phyloP scores from a whole-genome alignment of 2,888 invertebrate genomes.

The Apoda limacodes region DNA sequence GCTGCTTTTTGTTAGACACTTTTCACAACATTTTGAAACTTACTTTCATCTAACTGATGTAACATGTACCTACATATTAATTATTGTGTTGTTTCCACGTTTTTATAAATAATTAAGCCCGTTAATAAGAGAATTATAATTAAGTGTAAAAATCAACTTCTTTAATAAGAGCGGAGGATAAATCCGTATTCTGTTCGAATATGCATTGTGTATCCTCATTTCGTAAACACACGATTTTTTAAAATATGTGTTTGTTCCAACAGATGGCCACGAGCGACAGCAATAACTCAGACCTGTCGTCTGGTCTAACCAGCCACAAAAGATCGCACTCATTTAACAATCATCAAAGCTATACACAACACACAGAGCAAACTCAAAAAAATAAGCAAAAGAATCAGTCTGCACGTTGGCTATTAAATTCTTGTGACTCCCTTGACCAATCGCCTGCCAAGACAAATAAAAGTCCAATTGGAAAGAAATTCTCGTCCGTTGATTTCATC shows the following conservation, averaged over 20 bases:
- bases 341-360: constrained; percentile 77
- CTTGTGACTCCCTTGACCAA: constrained; percentile 63
- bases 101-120: too few species aligned
- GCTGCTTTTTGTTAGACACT: too few species aligned
- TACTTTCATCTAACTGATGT: too few species aligned
- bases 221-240: too few species aligned
- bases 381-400: constrained; percentile 73
- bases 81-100: too few species aligned
- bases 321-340: constrained; percentile 78
- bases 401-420: constrained; percentile 60
- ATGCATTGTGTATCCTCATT: too few species aligned
- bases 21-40: too few species aligned
- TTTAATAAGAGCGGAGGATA: too few species aligned
- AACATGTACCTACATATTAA: too few species aligned
- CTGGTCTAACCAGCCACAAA: constrained; percentile 73
- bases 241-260: constrained; percentile 21
- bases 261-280: constrained; percentile 76
- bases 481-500: constrained; percentile 66
- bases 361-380: constrained; percentile 69
- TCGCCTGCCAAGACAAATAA: constrained; percentile 52
- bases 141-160: too few species aligned
- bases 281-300: constrained; percentile 60
- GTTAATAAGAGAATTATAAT: too few species aligned
- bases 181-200: too few species aligned
- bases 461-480: constrained; percentile 69